Base-by-base conservation (phyloP, 2,113 vertebrate species). In the Aegypius monachus region DNA sequence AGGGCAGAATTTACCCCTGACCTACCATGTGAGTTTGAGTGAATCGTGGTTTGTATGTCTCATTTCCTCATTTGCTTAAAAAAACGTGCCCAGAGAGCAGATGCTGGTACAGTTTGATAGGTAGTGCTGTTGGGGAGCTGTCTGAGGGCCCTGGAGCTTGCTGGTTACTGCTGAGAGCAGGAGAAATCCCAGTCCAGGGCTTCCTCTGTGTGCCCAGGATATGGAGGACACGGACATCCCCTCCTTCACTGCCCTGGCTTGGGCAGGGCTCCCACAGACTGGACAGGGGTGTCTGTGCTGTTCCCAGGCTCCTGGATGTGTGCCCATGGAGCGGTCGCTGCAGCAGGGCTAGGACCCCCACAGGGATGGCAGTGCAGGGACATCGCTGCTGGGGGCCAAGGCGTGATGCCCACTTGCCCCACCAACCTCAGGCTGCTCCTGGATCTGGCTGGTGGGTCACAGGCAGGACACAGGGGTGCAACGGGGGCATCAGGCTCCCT, bases 251-350 rank as follows among this genome's bases (percentile, higher is more conserved):
- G 52, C 26, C 36, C 18, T 2, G 2, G 14, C 47, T 29, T 2
- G 13, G 63, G 50, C 25, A 75, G 83, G 13, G 32, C 22, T 55
- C 74, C 56, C 48, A 17, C 38, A 45, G 38, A 2, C 55, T 22
- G n/a, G 65, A 20, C 27, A 50, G 42, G 16, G 29, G 3, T 9
- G 22, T 12, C 56, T 16, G 7, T 36, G 52, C 52, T 26, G 38
- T 67, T 43, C 48, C 66, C 56, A 43, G 47, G 62, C 56, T 67
- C 17, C 71, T 7, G 29, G 45, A 40, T 7, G 0, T 2, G 13
- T 27, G 19, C 25, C 42, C 0, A 0, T 16, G 47, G 22, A 58
- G 56, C 2, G 0, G 53, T 6, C 3, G 2, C 62, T 65, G 47
- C 53, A 45, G 65, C 58, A 38, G 52, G 22, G 43, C 48, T 81